phyloP scores from a whole-genome alignment of 1,140 invertebrate species.

The Heterodera carotae region DNA sequence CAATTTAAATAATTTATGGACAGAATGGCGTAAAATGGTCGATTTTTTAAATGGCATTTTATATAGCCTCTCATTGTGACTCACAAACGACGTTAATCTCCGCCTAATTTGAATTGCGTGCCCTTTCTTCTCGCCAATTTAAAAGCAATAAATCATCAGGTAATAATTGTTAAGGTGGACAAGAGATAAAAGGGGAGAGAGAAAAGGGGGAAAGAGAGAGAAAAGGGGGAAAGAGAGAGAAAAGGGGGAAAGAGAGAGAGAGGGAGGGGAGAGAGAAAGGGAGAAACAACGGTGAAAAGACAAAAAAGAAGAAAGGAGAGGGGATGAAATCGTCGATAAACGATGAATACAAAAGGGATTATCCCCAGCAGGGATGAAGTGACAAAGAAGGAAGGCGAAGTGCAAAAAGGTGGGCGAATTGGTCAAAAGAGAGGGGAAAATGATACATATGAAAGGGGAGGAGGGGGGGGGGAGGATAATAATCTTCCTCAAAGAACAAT shows the following conservation, averaged over 20 bases:
- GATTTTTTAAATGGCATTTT: neutral
- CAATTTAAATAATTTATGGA: neutral
- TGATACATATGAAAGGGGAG: neutral
- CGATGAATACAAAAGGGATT: neutral
- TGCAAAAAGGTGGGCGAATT: neutral
- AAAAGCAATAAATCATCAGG: neutral
- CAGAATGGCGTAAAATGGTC: neutral
- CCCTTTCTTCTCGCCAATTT: neutral
- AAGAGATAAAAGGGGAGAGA: neutral
- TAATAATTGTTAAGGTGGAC: neutral
- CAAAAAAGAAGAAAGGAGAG: neutral
- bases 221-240: neutral
- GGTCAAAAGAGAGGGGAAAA: neutral
- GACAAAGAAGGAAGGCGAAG: neutral
- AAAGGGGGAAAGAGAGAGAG: neutral
- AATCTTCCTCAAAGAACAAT: neutral
- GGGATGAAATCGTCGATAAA: neutral
- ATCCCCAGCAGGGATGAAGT: neutral
- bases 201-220: neutral
- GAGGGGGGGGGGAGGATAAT: no score
- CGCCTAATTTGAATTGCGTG: neutral
- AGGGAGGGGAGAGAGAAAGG: neutral
- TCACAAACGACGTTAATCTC: no score
- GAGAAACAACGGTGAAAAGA: no score
- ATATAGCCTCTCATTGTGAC: no score